Evolutionary conservation across 1,140 invertebrate species (phyloP).

Genomic region (Wasmannia auropunctata): DNA sequence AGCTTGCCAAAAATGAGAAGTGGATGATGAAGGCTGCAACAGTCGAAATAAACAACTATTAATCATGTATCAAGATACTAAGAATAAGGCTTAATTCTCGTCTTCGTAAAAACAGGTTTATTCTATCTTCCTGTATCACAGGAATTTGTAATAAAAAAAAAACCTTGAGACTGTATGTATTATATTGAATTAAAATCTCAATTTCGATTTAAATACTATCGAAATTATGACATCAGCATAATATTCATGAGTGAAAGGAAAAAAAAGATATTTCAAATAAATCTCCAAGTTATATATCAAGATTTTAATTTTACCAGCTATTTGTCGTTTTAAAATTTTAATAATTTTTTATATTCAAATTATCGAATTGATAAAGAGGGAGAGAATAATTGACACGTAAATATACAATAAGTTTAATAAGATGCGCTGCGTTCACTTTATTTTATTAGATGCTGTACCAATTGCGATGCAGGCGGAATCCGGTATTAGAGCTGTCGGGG

Average conservation of each 20-base stretch:
- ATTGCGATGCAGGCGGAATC: slow-evolving; percentile 80
- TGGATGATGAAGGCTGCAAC: slow-evolving; percentile 91
- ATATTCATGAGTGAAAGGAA: neutral
- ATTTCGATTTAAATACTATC: neutral
- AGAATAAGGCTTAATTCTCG: neutral
- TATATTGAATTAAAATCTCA: neutral
- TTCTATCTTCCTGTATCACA: neutral
- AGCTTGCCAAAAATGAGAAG: slow-evolving; percentile 94
- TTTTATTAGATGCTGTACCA: slow-evolving; percentile 80
- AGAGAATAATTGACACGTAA: neutral
- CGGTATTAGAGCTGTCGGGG: slow-evolving; percentile 77
- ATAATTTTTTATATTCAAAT: neutral
- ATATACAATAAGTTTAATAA: neutral
- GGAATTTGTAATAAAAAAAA: neutral
- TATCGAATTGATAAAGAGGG: neutral
- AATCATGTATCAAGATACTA: neutral
- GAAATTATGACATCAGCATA: neutral
- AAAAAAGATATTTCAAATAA: neutral
- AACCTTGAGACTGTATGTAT: neutral
- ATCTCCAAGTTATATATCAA: neutral
- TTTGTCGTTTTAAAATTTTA: neutral
- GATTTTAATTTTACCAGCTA: neutral
- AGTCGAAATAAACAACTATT: slow-evolving; percentile 43
- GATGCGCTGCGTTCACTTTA: no score
- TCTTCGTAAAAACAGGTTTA: neutral